phyloP scores from a whole-genome alignment of 2,888 invertebrate genomes.

The Esperia sulphurella region DNA sequence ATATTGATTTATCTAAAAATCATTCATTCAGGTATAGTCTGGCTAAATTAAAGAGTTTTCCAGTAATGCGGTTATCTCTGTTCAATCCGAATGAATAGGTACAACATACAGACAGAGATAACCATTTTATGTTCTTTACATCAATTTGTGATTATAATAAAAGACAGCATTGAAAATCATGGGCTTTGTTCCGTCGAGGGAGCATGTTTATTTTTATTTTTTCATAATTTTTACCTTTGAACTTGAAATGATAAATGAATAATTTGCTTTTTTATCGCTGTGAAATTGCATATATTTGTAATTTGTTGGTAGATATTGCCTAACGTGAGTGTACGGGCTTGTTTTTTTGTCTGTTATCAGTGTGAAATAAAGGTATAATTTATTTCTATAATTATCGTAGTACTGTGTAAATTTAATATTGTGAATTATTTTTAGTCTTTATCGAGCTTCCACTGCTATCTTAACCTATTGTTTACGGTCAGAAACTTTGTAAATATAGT shows the following conservation, averaged over 20 bases:
- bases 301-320: background rate
- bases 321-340: background rate
- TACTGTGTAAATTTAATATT: slow-evolving; percentile 3
- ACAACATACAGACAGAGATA: too few relatives aligned
- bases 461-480: background rate
- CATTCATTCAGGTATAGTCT: background rate
- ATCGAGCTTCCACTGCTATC: background rate
- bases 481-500: background rate
- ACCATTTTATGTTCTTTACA: too few relatives aligned
- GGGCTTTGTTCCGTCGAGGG: slow-evolving; percentile 7
- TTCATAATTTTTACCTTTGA: slow-evolving; percentile 2
- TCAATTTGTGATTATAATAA: background rate
- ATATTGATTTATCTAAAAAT: background rate
- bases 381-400: slow-evolving; percentile 1
- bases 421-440: slow-evolving; percentile 3
- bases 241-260: slow-evolving; percentile 1
- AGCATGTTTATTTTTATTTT: slow-evolving; percentile 8
- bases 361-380: background rate
- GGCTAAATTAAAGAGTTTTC: background rate
- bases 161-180: background rate
- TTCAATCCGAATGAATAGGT: too few relatives aligned
- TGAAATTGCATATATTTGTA: background rate
- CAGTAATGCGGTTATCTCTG: background rate
- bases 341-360: background rate
- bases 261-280: background rate